Base-by-base conservation (phyloP, 2,888 invertebrate species). In the Sisyra nigra region DNA sequence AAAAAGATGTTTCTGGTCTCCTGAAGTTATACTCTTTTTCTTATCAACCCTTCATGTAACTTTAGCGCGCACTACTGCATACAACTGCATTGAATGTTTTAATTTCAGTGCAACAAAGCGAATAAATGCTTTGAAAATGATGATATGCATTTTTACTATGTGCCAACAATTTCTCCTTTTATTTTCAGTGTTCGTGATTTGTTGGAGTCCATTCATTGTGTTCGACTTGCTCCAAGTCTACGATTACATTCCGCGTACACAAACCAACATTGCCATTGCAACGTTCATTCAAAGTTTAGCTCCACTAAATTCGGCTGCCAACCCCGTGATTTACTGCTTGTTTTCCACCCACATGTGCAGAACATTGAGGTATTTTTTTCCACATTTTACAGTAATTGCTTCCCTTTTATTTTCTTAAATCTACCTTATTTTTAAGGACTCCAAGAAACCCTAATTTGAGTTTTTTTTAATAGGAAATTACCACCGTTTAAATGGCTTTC, bases 131-230 rank as follows among this genome's bases (percentile, higher is more conserved):
- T 3, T 4, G 2, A 32, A 32, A 32, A 32, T n/a, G n/a, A n/a
- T n/a, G n/a, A n/a, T n/a, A n/a, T n/a, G n/a, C n/a, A n/a, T n/a
- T n/a, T n/a, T n/a, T n/a, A n/a, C n/a, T n/a, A n/a, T n/a, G n/a
- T n/a, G n/a, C n/a, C n/a, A n/a, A n/a, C n/a, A n/a, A n/a, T n/a
- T n/a, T n/a, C n/a, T 37, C 3, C 1, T 46, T 41, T 49, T 55
- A 53, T 49, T 71, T 71, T 2, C 72, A 89, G 93, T 91, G 31
- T 94, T 93, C 63, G 82, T 94, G 46, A 65, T 93, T 15, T 94
- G 93, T 67, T 94, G 94, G 93, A 89, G 89, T 46, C 93, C 94
- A 0, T 94, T 89, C 66, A 88, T 93, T 62, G 76, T 93, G 45
- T 93, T 89, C 64, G 89, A 93, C 61, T 66, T 92, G 48, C 76